Evolutionary conservation across 2,888 invertebrate genomes (phyloP), one percentile per base, ranked within the genome.

Genomic region (Lepidocyrtinus sp.): DNA sequence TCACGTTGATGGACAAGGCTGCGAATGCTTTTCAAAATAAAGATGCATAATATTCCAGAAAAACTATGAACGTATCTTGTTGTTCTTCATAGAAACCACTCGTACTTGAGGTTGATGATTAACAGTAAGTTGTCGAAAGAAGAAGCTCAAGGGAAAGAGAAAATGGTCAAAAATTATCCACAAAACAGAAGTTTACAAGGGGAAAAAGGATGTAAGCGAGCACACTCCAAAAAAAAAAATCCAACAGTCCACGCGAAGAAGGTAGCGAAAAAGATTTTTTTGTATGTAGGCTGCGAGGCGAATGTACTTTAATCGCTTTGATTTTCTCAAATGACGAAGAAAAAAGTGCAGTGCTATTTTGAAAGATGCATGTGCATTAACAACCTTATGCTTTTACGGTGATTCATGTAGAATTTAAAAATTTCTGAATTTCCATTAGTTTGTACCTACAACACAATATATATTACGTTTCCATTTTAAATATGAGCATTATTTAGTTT

Each of bases 231-330:
- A 36, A 36, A 36, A 36, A 36, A n/a, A n/a, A n/a, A n/a, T n/a
- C 36, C 36, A 36, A 36, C 12, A 36, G 36, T 36, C 36, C 36
- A 36, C 36, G 36, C 36, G 36, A 36, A 36, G 36, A 36, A 36
- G 36, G 12, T 7, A 36, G 12, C 5, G 12, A 12, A 36, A 36
- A 36, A 36, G 5, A 36, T 36, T 75, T 76, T 76, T 75, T 55
- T n/a, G n/a, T 73, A 78, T 73, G 78, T 78, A 78, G 78, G 78
- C 78, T 78, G 78, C 36, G 78, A 61, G 78, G 78, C 78, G 72
- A 78, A 78, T 78, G 78, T 78, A 78, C 78, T 78, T 78, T 78
- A 72, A 78, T 78, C 72, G 68, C 50, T 63, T 36, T 36, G 36
- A 45, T 61, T 67, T 24, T 63, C n/a, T n/a, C 45, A 72, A 72